Percentiles rank a stretch among this genome's conserved stretches.
phyloP scores from a whole-genome alignment of 2,888 invertebrate species.

The Tipula confusa region DNA sequence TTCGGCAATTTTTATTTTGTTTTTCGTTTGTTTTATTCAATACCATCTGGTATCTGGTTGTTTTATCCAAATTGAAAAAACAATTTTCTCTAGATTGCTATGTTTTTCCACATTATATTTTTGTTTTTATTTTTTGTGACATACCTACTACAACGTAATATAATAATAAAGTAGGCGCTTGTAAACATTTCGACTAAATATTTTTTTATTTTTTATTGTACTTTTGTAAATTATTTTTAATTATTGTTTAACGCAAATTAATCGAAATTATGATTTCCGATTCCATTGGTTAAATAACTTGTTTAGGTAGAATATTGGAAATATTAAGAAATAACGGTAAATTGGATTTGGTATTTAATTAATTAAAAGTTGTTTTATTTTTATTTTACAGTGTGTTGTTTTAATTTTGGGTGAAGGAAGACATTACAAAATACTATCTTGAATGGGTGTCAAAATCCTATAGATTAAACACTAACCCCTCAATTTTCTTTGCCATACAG shows the following conservation, averaged over 20 bases:
- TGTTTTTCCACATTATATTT: neutral
- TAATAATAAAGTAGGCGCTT: neutral
- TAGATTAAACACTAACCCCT: no score
- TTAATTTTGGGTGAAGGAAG: no score
- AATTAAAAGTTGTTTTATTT: slow-evolving; percentile 9
- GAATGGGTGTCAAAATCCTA: no score
- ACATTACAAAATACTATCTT: no score
- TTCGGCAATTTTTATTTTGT: neutral
- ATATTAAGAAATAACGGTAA: neutral
- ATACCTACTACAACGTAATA: neutral
- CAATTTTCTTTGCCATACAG: no score
- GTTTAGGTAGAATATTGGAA: neutral
- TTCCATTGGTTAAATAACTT: neutral
- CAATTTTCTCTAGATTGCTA: neutral
- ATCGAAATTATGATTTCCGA: neutral
- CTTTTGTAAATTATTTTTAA: neutral
- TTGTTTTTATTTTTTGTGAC: neutral
- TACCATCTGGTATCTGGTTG: neutral
- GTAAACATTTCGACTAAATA: neutral
- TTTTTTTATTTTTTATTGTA: neutral
- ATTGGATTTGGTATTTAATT: neutral
- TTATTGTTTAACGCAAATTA: neutral
- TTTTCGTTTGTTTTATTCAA: neutral
- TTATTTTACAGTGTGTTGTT: neutral
- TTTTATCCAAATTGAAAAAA: neutral